Evolutionary conservation across 2,113 vertebrate genomes (phyloP), one percentile per base, ranked within the genome.

Genomic region (Hydrolagus affinis): DNA sequence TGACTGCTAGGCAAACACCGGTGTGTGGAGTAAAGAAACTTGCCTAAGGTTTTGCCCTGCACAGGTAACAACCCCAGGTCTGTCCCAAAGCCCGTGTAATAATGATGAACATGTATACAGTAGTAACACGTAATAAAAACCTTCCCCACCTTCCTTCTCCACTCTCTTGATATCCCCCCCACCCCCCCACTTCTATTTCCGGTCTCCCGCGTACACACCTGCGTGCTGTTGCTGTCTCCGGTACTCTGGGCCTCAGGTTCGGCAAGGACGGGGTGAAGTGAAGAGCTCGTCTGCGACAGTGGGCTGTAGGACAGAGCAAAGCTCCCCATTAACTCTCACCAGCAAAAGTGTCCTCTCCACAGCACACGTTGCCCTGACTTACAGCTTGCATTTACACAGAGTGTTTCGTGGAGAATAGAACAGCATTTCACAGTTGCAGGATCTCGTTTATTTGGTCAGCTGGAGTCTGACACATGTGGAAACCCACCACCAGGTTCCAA

Each of bases 161-260:
- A 70, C 15, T n/a, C n/a, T n/a, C n/a, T n/a, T n/a, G n/a, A n/a
- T n/a, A n/a, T 8, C 69, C 4, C 17, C 15, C 8, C 69, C 21
- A 1, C 69, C 9, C 4, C 69, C 3, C 69, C 11, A 14, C 1
- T 12, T 12, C 11, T 12, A 3, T 60, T 1, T 17, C 12, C 11
- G 3, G 17, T n/a, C 8, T 28, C 62, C 19, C 21, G 23, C 4
- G 14, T 28, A 83, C 78, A 14, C 66, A 83, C 77, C 78, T 83
- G 78, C 19, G 62, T 83, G 28, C 78, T 83, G 78, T 68, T 83
- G 62, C 25, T 64, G 28, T 83, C 78, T 66, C 25, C 78, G 11
- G 66, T 4, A 15, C 78, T 83, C 25, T 62, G 23, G n/a, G 59
- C 66, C 21, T 83, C 78, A 32, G 66, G 32, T 62, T 83, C 78